These are phyloP conservation scores for rabbit (Oryctolagus cuniculus) DNA, from an alignment of 2,113 vertebrate species.

Conservation along the genomic window mOryCun1.1 NC_091441.1:22416001-22416500, in stretches of 20 bases:
- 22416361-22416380: neutral
- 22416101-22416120: constrained; percentile 18
- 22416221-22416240: neutral
- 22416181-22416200: neutral
- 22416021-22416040: too few species aligned
- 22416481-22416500: neutral
- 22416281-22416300: neutral
- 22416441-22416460: neutral
- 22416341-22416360: neutral
- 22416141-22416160: neutral
- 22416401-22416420: neutral
- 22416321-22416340: neutral
- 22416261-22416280: neutral
- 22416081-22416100: neutral
- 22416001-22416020: too few species aligned
- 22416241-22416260: neutral
- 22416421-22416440: neutral
- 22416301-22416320: neutral
- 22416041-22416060: too few species aligned
- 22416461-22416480: neutral
- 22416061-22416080: too few species aligned
- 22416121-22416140: neutral
- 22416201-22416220: neutral
- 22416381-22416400: neutral
- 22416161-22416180: neutral